Percentiles rank a stretch among this genome's conserved stretches.
These are phyloP conservation scores for Rhingia campestris DNA, from an alignment of 2,888 invertebrate genomes.

Conservation along the genomic window DNA sequence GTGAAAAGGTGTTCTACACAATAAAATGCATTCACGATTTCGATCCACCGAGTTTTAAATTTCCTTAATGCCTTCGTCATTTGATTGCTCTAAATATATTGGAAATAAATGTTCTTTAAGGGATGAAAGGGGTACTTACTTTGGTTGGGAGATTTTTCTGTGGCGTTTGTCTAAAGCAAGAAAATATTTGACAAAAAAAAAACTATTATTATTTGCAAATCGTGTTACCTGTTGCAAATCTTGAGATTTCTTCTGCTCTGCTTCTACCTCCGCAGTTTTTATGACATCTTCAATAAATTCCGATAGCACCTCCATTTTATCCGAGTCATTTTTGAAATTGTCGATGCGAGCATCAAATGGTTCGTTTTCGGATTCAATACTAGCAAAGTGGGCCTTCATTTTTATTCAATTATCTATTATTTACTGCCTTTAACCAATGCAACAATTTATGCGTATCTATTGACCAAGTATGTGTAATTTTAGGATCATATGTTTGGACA, in stretches of 20 bases:
- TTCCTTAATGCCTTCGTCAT: slow-evolving; percentile 76
- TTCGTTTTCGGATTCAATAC: slow-evolving; percentile 73
- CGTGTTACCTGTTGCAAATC: slow-evolving; percentile 84
- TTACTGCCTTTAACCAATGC: background rate
- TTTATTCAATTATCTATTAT: slow-evolving; percentile 11
- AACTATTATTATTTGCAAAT: slow-evolving; percentile 1
- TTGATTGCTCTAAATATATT: background rate
- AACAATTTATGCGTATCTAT: background rate
- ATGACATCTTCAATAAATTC: slow-evolving; percentile 86
- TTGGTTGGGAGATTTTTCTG: slow-evolving; percentile 78
- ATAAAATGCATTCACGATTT: slow-evolving; percentile 79
- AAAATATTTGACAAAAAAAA: slow-evolving; percentile 22
- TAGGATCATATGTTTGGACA: slow-evolving; percentile 21
- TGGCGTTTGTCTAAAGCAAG: slow-evolving; percentile 76
- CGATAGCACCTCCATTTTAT: slow-evolving; percentile 85
- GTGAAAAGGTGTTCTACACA: slow-evolving; percentile 78
- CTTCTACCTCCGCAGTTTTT: slow-evolving; percentile 85
- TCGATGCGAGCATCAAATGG: slow-evolving; percentile 84
- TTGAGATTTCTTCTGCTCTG: slow-evolving; percentile 80
- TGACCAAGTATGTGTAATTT: background rate
- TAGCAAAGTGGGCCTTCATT: slow-evolving; percentile 64
- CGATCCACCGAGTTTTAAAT: slow-evolving; percentile 78
- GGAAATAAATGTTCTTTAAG: slow-evolving; percentile 23
- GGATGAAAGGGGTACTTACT: slow-evolving; percentile 77
- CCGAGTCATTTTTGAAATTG: slow-evolving; percentile 85